Evolutionary conservation across 2,888 invertebrate genomes (phyloP).

Genomic region (Alloscopus bannaensis): DNA sequence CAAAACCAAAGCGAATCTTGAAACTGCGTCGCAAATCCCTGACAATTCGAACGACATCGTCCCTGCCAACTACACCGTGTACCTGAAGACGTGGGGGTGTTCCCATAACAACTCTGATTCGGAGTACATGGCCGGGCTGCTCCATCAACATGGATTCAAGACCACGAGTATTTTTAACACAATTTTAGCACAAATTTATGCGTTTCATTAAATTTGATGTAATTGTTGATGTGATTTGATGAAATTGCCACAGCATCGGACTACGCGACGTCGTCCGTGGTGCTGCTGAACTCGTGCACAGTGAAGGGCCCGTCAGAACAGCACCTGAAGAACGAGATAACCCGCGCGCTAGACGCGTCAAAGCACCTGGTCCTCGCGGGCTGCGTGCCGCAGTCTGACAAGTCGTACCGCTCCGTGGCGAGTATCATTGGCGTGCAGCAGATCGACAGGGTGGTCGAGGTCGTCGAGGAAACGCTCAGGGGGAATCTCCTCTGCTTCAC

Average conservation of each 20-base stretch:
- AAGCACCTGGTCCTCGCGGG: conserved; percentile 96
- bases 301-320: conserved; percentile 98
- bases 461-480: conserved; percentile 98
- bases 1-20: not conserved
- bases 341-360: conserved; percentile 83
- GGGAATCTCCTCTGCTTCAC: conserved; percentile 87
- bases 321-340: conserved; percentile 90
- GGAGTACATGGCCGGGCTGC: conserved; percentile 98
- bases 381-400: conserved; percentile 88
- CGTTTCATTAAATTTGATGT: not conserved
- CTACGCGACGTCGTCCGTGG: conserved; percentile 89
- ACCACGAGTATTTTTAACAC: conserved; percentile 79
- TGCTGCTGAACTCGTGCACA: conserved; percentile 98
- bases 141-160: conserved; percentile 91
- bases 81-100: conserved; percentile 97
- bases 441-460: conserved; percentile 97
- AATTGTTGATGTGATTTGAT: too few species aligned
- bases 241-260: conserved; percentile 78
- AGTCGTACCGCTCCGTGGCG: conserved; percentile 75
- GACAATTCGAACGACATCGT: conserved; percentile 16
- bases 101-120: conserved; percentile 98
- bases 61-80: conserved; percentile 76
- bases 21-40: not conserved
- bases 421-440: conserved; percentile 99
- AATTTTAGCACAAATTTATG: conserved; percentile 27